Evolutionary conservation across 1,140 invertebrate species (phyloP), one percentile per base, ranked within the genome.

Genomic region (Lordiphosa clarofinis): DNA sequence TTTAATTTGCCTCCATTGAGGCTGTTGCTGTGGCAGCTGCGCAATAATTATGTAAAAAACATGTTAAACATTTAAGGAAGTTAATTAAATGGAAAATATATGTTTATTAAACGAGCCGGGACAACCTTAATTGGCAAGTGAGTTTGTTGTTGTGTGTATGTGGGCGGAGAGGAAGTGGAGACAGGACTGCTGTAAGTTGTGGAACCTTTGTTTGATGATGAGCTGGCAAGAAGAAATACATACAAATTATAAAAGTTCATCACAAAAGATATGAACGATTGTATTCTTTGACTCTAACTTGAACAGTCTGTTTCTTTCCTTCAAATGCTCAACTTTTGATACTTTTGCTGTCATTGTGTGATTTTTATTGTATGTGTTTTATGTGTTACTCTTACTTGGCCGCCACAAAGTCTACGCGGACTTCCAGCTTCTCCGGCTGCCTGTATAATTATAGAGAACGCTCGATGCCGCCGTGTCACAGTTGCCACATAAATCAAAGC

Each of bases 1-100:
- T 56, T 52, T 7, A 55, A 55, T 42, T 43, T 42, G 64, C 46
- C 12, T 35, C 37, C 15, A 24, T 35, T 56, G n/a, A 33, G 39
- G 36, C 28, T 43, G 40, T 7, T 56, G 59, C 40, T 63, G 38
- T 38, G 44, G 56, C 28, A 35, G 47, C 35, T 35, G 36, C 66
- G 57, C 73, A 64, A 84, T 84, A 84, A 82, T 82, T 84, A 84
- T 84, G 65, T 84, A 84, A 84, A 69, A 78, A 70, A 57, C 71
- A 75, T 76, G 71, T 81, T 58, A 44, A 71, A 60, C 78, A 64
- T 73, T 84, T 84, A 84, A 84, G 78, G 78, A 84, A 84, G 78
- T 84, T 84, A 84, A 84, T 84, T 84, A 84, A 84, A 78, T 79
- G 73, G 73, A 73, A 78, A 84, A 86, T 73, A 73, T 78, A 86